Percentiles rank a stretch among this genome's conserved stretches.
phyloP scores from a whole-genome alignment of 2,113 vertebrate species.

The Poecilia latipinna region DNA sequence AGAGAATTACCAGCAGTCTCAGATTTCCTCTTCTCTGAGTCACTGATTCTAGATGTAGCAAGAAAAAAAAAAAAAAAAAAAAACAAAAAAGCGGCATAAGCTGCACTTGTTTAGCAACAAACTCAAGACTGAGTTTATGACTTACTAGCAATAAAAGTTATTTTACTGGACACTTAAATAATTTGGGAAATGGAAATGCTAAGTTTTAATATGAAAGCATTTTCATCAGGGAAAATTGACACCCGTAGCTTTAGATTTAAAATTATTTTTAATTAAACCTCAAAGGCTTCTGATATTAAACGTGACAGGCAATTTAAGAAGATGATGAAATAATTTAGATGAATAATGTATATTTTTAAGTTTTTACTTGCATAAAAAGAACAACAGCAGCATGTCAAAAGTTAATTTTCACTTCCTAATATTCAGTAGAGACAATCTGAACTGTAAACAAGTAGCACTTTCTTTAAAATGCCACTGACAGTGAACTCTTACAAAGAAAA shows the following conservation, averaged over 20 bases:
- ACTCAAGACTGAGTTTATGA: not conserved
- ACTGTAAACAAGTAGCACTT: not conserved
- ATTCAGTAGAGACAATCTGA: not conserved
- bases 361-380: no score
- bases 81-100: not conserved
- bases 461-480: conserved; percentile 6
- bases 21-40: conserved; percentile 4
- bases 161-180: not conserved
- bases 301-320: no score
- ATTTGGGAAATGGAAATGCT: not conserved
- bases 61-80: not conserved
- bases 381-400: no score
- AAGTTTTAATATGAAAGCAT: not conserved
- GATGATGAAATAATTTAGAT: no score
- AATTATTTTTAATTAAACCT: no score
- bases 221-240: not conserved
- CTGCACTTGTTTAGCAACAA: not conserved
- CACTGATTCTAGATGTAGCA: conserved; percentile 7
- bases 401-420: no score
- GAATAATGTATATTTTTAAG: no score
- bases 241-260: not conserved
- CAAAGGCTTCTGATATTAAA: no score
- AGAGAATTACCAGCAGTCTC: conserved; percentile 11
- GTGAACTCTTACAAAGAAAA: not conserved
- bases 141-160: not conserved